phyloP scores from a whole-genome alignment of 2,797 vertebrate species.

The Chelonia mydas region DNA sequence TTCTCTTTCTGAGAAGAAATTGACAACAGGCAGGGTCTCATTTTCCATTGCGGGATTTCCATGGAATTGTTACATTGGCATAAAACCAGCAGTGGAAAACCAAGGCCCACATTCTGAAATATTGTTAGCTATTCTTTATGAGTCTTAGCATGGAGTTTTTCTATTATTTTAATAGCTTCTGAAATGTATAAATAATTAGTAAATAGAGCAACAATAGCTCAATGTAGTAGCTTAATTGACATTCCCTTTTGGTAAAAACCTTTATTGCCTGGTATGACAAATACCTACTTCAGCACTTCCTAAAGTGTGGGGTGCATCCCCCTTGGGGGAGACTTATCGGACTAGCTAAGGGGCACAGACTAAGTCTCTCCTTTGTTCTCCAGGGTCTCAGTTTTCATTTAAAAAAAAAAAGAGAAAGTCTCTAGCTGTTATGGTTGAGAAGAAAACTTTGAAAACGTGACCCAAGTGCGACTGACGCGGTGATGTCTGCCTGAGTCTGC shows the following conservation, averaged over 20 bases:
- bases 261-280: background rate
- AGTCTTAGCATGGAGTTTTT: background rate
- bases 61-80: background rate
- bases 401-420: background rate
- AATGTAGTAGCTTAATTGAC: background rate
- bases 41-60: background rate
- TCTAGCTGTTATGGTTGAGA: background rate
- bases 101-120: background rate
- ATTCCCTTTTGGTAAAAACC: background rate
- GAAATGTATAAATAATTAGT: constrained; percentile 59
- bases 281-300: background rate
- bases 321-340: background rate
- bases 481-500: accelerated
- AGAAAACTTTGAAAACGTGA: accelerated
- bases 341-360: accelerated
- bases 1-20: background rate
- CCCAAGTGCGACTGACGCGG: background rate
- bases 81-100: background rate
- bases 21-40: background rate
- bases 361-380: background rate
- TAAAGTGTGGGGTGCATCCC: accelerated
- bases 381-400: background rate
- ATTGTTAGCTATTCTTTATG: background rate
- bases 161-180: constrained; percentile 48
- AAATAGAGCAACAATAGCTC: background rate